Evolutionary conservation across 35 echinoderm and acorn worm species (phyloP).

Genomic region (Ophioderma brevispina): DNA sequence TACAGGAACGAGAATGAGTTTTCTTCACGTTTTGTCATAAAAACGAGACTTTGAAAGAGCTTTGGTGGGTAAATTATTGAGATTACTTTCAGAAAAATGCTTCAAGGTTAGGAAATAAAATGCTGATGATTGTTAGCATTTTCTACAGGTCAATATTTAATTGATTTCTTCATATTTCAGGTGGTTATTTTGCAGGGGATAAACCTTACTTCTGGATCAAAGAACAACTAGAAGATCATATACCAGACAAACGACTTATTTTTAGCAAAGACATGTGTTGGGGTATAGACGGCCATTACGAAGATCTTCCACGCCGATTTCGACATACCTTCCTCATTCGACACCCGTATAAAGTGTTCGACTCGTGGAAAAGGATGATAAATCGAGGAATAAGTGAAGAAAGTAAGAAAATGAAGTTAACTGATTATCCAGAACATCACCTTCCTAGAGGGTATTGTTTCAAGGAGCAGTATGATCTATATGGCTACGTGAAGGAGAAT

Average conservation of each 20-base stretch:
- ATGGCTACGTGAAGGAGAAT: slow-evolving; percentile 18
- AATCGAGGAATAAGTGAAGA: neutral
- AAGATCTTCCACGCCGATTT: neutral
- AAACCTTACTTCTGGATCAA: neutral
- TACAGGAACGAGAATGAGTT: too few relatives aligned
- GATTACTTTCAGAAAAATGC: too few relatives aligned
- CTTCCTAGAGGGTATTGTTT: neutral
- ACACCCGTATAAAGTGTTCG: neutral
- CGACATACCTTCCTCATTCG: neutral
- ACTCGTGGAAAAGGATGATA: neutral
- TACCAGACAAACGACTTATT: neutral
- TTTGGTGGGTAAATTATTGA: too few relatives aligned
- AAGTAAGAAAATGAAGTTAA: neutral
- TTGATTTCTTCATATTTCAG: too few relatives aligned
- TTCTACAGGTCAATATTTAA: too few relatives aligned
- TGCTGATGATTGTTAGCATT: too few relatives aligned
- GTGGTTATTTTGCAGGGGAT: neutral
- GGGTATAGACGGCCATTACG: neutral
- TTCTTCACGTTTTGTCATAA: too few relatives aligned
- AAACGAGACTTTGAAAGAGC: too few relatives aligned
- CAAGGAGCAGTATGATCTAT: slow-evolving; percentile 17
- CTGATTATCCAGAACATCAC: neutral
- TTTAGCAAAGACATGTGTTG: neutral
- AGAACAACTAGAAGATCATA: neutral
- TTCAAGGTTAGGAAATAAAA: too few relatives aligned